Conservation (phyloP, 2,888 invertebrate species). For the Anodontia alba region DNA sequence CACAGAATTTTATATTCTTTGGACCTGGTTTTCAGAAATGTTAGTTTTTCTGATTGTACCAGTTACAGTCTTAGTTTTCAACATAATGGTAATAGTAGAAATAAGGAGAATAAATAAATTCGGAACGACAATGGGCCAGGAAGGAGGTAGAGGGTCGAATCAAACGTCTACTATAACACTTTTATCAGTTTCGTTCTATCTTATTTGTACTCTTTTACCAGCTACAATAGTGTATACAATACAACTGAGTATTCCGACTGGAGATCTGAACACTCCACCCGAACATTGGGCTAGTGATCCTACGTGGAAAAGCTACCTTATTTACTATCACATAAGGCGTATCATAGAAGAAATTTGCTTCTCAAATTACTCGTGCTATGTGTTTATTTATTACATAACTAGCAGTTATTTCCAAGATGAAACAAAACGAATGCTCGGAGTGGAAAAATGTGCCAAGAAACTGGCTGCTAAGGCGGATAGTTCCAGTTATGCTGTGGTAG, state of each 20-base stretch:
- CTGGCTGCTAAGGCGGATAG: not conserved
- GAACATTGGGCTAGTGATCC: constrained; percentile 66
- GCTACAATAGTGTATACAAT: constrained; percentile 81
- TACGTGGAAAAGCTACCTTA: constrained; percentile 76
- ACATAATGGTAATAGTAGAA: constrained; percentile 81
- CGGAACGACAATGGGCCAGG: constrained; percentile 31
- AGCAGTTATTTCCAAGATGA: constrained; percentile 80
- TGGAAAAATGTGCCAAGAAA: constrained; percentile 12
- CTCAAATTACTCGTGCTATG: constrained; percentile 82
- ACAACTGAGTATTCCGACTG: constrained; percentile 65
- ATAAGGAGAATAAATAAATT: constrained; percentile 72
- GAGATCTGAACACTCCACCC: constrained; percentile 52
- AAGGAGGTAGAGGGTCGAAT: constrained; percentile 38
- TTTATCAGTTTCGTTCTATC: constrained; percentile 83
- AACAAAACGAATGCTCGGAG: constrained; percentile 49
- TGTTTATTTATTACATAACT: constrained; percentile 82
- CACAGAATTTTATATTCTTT: constrained; percentile 68
- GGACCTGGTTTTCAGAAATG: constrained; percentile 80
- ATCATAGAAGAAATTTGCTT: constrained; percentile 78
- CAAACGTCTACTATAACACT: constrained; percentile 82
- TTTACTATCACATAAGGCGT: constrained; percentile 71
- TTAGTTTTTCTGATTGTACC: constrained; percentile 79
- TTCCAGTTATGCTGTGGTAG: not conserved
- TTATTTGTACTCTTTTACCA: constrained; percentile 82
- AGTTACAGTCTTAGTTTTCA: constrained; percentile 78